Evolutionary conservation across 2,888 invertebrate genomes (phyloP).

Genomic region (Gandaritis pyraliata): DNA sequence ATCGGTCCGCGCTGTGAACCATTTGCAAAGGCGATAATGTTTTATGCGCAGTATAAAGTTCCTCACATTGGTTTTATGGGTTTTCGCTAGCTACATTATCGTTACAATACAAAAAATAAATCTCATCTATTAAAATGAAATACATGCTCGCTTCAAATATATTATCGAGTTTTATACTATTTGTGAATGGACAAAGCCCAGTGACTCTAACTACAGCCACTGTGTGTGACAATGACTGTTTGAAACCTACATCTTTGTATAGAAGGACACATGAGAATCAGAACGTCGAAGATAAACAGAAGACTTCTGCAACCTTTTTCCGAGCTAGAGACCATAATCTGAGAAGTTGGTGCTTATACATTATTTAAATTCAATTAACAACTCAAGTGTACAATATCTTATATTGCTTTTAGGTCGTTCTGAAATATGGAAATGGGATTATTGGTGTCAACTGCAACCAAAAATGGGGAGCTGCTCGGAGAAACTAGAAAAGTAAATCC

Average conservation of each 20-base stretch:
- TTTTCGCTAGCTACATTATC: slow-evolving; percentile 37
- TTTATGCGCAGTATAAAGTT: slow-evolving; percentile 60
- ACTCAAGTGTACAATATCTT: slow-evolving; percentile 1
- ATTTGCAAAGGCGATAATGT: slow-evolving; percentile 50
- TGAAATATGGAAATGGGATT: slow-evolving; percentile 64
- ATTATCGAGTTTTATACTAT: slow-evolving; percentile 27
- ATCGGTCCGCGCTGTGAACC: slow-evolving; percentile 35
- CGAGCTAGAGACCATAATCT: slow-evolving; percentile 16
- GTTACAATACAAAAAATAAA: slow-evolving; percentile 42
- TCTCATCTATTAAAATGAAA: slow-evolving; percentile 38
- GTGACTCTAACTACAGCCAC: slow-evolving; percentile 50
- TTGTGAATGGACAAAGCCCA: slow-evolving; percentile 32
- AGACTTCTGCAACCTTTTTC: slow-evolving; percentile 45
- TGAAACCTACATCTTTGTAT: slow-evolving; percentile 49
- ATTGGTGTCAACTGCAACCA: slow-evolving; percentile 64
- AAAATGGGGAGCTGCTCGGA: slow-evolving; percentile 53
- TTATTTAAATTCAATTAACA: slow-evolving; percentile 5
- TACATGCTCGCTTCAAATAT: slow-evolving; percentile 24
- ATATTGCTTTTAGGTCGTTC: slow-evolving; percentile 44
- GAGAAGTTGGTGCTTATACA: slow-evolving; percentile 42
- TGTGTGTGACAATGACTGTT: slow-evolving; percentile 38
- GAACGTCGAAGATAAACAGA: slow-evolving; percentile 23
- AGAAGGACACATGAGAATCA: slow-evolving; percentile 45
- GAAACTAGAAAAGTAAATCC: slow-evolving; percentile 42
- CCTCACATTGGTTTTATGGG: slow-evolving; percentile 42